phyloP scores from a whole-genome alignment of 2,888 invertebrate genomes.

The Stictocephala bisonia region DNA sequence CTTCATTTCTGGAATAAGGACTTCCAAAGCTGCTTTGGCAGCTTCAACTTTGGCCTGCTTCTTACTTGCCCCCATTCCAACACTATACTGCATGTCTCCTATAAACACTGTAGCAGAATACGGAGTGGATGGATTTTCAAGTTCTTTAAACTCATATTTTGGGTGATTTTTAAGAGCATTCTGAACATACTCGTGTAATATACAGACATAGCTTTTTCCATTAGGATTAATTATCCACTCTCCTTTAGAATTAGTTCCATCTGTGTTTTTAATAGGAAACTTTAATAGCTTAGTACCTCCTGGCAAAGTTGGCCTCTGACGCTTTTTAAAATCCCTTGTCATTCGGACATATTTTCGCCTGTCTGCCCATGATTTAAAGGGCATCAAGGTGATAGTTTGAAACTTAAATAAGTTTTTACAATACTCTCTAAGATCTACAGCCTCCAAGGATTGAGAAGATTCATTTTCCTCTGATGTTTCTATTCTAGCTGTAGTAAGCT shows the following conservation, averaged over 20 bases:
- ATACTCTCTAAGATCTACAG: constrained; percentile 82
- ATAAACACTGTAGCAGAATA: constrained; percentile 95
- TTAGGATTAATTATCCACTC: constrained; percentile 99
- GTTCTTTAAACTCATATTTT: constrained; percentile 89
- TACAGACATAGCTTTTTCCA: constrained; percentile 94
- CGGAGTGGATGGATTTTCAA: constrained; percentile 91
- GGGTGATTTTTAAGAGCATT: constrained; percentile 95
- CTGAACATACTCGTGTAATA: constrained; percentile 97
- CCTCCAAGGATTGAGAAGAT: constrained; percentile 81
- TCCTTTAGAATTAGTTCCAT: constrained; percentile 55
- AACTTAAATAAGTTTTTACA: constrained; percentile 89
- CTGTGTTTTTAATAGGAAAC: constrained; percentile 72
- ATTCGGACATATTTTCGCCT: constrained; percentile 83
- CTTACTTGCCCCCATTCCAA: constrained; percentile 94
- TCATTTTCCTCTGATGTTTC: constrained; percentile 90
- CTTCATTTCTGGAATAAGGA: constrained; percentile 92
- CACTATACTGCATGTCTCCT: constrained; percentile 92
- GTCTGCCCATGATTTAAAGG: constrained; percentile 87
- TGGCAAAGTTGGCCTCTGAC: constrained; percentile 87
- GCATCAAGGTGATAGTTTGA: constrained; percentile 72
- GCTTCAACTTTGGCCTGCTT: constrained; percentile 96
- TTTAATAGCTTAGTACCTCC: constrained; percentile 94
- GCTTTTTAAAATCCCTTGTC: constrained; percentile 80
- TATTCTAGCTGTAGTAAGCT: constrained; percentile 80
- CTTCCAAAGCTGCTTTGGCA: constrained; percentile 87